Percentiles rank a stretch among this genome's conserved stretches.
Conservation (phyloP, 2,113 vertebrate species). For the Thalassarche chlororhynchos region DNA sequence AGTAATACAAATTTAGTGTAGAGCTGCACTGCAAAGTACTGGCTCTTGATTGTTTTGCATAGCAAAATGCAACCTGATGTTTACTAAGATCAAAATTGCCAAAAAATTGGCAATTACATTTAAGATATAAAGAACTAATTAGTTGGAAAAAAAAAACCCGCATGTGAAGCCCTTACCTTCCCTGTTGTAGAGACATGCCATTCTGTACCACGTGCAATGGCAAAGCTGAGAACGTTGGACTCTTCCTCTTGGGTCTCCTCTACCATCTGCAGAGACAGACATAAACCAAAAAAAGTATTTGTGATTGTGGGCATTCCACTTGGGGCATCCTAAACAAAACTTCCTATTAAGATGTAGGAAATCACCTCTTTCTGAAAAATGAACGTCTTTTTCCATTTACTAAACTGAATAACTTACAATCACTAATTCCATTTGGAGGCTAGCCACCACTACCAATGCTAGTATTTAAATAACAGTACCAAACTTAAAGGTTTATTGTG, state of each 20-base stretch:
- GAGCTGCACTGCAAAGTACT: neutral
- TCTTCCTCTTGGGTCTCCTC: neutral
- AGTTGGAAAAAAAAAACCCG: neutral
- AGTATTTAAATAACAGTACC: neutral
- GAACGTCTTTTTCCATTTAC: neutral
- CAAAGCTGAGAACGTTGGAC: neutral
- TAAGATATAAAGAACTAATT: neutral
- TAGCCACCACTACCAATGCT: neutral
- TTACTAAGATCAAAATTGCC: neutral
- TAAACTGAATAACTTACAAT: neutral
- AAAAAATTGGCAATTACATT: neutral
- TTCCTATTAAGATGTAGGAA: neutral
- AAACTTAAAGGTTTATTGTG: neutral
- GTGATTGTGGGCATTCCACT: neutral
- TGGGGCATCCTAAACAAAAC: neutral
- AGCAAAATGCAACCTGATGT: neutral
- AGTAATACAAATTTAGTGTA: neutral
- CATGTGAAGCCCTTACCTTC: neutral
- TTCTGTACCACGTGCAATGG: accelerated
- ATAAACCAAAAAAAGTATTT: neutral
- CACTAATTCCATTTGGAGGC: neutral
- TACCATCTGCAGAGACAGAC: neutral
- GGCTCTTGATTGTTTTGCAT: neutral
- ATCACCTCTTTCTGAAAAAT: neutral
- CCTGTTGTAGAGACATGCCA: neutral